phyloP scores from a whole-genome alignment of 1,140 invertebrate genomes.

The Hyphantria cunea region DNA sequence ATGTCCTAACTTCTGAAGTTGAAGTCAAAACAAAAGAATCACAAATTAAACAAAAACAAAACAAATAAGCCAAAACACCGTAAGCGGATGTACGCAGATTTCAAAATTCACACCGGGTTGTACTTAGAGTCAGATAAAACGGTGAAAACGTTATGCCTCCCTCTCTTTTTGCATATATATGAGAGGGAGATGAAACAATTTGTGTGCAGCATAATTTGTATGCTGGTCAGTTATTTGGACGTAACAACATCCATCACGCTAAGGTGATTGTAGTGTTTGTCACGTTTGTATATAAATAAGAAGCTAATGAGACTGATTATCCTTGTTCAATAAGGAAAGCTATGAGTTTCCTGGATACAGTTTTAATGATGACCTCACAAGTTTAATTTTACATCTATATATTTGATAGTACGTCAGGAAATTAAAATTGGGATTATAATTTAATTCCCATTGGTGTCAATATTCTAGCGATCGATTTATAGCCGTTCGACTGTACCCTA shows the following conservation, averaged over 20 bases:
- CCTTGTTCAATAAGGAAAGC: constrained; percentile 6
- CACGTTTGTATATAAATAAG: constrained; percentile 67
- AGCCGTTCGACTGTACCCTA: too few relatives aligned
- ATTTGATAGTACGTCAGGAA: neutral
- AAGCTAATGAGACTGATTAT: constrained; percentile 51
- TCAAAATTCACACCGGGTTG: constrained; percentile 27
- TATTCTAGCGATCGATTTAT: too few relatives aligned
- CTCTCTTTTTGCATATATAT: constrained; percentile 1
- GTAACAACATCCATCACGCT: constrained; percentile 63
- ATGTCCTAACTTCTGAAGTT: too few relatives aligned
- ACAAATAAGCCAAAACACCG: constrained; percentile 5
- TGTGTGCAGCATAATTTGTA: constrained; percentile 30
- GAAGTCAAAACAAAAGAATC: too few relatives aligned
- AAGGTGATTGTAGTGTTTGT: constrained; percentile 50
- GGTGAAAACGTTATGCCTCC: constrained; percentile 5
- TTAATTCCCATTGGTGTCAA: neutral
- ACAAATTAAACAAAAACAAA: constrained; percentile 9
- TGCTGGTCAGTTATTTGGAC: constrained; percentile 39
- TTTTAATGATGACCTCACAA: constrained; percentile 12
- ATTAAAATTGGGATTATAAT: neutral
- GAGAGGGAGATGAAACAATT: constrained; percentile 4
- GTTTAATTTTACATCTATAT: neutral
- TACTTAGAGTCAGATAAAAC: constrained; percentile 14
- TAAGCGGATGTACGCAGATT: constrained; percentile 21
- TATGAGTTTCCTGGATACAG: constrained; percentile 17